Evolutionary conservation across 2,797 vertebrate genomes (phyloP).

Genomic region (Poeciliopsis turneri): DNA sequence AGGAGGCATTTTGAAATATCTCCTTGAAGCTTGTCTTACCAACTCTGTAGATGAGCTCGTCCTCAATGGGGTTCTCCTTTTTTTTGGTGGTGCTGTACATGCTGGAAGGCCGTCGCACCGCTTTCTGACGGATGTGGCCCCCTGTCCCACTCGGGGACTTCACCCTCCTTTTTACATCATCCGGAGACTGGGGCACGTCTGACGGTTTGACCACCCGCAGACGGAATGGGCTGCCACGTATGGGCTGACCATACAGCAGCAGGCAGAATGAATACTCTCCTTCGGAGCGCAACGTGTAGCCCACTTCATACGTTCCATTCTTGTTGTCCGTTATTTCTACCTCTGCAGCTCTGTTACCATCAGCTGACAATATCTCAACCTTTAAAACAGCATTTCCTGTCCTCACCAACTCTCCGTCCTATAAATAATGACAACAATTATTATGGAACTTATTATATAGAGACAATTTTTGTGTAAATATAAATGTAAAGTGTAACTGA

Average conservation of each 20-base stretch:
- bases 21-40: conserved; percentile 77
- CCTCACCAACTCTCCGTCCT: conserved; percentile 90
- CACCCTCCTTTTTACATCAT: conserved; percentile 92
- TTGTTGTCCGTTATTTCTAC: conserved; percentile 91
- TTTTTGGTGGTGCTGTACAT: conserved; percentile 97
- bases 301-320: conserved; percentile 94
- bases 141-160: conserved; percentile 92
- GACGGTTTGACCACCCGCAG: conserved; percentile 86
- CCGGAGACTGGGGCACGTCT: conserved; percentile 88
- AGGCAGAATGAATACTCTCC: conserved; percentile 88
- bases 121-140: conserved; percentile 94
- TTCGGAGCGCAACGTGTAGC: conserved; percentile 86
- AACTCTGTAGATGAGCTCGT: conserved; percentile 95
- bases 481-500: neutral
- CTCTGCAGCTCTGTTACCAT: conserved; percentile 76
- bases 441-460: neutral
- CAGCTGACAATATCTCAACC: conserved; percentile 82
- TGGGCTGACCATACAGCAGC: conserved; percentile 88
- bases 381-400: conserved; percentile 89
- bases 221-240: conserved; percentile 90
- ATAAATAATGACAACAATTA: conserved; percentile 11
- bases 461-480: neutral
- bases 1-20: neutral
- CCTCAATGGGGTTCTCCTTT: conserved; percentile 97
- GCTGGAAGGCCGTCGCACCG: conserved; percentile 91